These are phyloP conservation scores for Oxytorus armatus DNA, from an alignment of 2,888 invertebrate genomes.

Conservation along the genomic window DNA sequence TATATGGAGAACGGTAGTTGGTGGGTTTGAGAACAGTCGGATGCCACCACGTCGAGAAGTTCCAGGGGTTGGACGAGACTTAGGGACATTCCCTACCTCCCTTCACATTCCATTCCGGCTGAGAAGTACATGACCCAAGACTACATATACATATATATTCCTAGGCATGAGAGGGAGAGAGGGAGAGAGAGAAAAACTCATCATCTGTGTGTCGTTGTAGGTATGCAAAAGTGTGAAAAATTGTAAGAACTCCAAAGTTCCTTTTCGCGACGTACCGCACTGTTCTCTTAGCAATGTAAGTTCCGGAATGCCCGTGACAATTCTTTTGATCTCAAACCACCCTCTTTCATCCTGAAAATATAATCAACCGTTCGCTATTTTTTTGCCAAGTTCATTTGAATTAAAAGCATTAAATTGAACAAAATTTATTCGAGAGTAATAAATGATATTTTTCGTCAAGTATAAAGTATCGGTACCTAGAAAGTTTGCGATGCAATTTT, in stretches of 20 bases:
- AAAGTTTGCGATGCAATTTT: not conserved
- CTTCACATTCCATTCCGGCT: slow-evolving; percentile 61
- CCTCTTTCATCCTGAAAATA: too few species aligned
- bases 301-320: slow-evolving; percentile 19
- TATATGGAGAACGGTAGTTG: slow-evolving; percentile 46
- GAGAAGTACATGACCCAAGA: slow-evolving; percentile 40
- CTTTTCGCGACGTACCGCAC: slow-evolving; percentile 5
- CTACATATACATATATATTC: not conserved
- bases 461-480: not conserved
- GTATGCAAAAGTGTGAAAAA: slow-evolving; percentile 44
- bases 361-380: not conserved
- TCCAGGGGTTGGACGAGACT: slow-evolving; percentile 63
- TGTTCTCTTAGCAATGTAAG: slow-evolving; percentile 9
- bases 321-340: slow-evolving; percentile 12
- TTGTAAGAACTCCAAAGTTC: slow-evolving; percentile 33
- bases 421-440: not conserved
- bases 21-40: slow-evolving; percentile 62
- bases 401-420: too few species aligned
- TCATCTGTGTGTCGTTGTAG: not conserved
- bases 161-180: slow-evolving; percentile 6
- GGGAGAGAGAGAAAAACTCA: not conserved
- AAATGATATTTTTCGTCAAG: not conserved
- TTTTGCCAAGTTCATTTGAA: not conserved
- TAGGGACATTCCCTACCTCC: slow-evolving; percentile 27
- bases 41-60: slow-evolving; percentile 75